These are phyloP conservation scores for Galeruca laticollis DNA, from an alignment of 2,888 invertebrate species.

Conservation along the genomic window DNA sequence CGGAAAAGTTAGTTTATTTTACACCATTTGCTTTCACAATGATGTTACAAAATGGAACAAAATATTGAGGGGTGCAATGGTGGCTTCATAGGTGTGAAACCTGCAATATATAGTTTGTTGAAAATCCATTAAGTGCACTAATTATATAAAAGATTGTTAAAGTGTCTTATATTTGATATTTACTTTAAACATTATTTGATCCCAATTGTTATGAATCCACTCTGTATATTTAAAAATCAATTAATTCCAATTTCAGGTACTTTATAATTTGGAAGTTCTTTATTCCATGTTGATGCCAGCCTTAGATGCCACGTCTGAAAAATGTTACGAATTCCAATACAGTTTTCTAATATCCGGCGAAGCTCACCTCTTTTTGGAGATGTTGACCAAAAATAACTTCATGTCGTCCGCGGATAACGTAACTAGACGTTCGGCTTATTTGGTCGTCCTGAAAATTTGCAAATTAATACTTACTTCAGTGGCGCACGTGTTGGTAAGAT, in stretches of 20 bases:
- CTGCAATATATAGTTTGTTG: no score
- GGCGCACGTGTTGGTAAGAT: slow-evolving; percentile 79
- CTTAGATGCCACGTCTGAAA: slow-evolving; percentile 80
- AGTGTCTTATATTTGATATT: no score
- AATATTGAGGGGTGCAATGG: no score
- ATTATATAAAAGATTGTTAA: no score
- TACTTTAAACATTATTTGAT: no score
- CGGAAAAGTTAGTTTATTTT: no score
- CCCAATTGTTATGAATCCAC: no score
- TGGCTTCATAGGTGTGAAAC: no score
- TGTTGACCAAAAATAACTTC: slow-evolving; percentile 88
- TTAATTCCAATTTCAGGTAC: slow-evolving; percentile 74
- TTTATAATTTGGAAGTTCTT: slow-evolving; percentile 75
- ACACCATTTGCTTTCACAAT: no score
- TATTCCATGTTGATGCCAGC: slow-evolving; percentile 95
- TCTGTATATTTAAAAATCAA: no score
- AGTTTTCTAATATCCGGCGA: slow-evolving; percentile 77
- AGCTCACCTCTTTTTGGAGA: slow-evolving; percentile 78
- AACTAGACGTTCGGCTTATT: slow-evolving; percentile 79
- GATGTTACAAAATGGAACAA: no score
- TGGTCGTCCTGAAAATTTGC: slow-evolving; percentile 88
- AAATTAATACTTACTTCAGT: slow-evolving; percentile 91
- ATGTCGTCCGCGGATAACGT: slow-evolving; percentile 82
- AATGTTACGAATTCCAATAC: slow-evolving; percentile 77
- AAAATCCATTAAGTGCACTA: no score